phyloP scores from a whole-genome alignment of 2,888 invertebrate genomes.

The Empis livida region DNA sequence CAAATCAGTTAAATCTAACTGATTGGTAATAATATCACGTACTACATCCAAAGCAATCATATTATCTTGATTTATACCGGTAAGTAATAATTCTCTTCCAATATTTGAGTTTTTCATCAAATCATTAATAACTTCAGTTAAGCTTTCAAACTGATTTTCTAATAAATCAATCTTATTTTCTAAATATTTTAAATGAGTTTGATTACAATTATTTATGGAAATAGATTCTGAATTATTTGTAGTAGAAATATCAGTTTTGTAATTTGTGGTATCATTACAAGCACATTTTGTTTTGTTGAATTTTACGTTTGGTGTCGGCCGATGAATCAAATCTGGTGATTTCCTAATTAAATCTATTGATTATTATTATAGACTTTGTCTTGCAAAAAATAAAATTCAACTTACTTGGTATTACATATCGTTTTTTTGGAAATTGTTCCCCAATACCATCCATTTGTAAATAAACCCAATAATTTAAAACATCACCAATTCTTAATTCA shows the following conservation, averaged over 20 bases:
- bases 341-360: neutral
- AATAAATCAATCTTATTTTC: neutral
- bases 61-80: neutral
- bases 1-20: conserved; percentile 4
- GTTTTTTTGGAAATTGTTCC: no score
- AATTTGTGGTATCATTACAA: neutral
- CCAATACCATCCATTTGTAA: conserved; percentile 17
- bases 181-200: neutral
- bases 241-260: no score
- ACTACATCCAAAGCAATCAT: neutral
- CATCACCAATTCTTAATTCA: conserved; percentile 45
- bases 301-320: no score
- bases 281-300: neutral
- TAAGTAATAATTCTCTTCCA: neutral
- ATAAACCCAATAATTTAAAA: conserved; percentile 47
- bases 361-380: no score
- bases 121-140: neutral
- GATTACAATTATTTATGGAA: no score
- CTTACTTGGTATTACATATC: no score
- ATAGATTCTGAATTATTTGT: no score
- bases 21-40: conserved; percentile 1
- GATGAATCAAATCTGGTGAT: neutral
- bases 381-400: no score
- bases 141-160: neutral
- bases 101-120: neutral